Evolutionary conservation across 2,113 vertebrate species (phyloP).

Genomic region (Girardinichthys multiradiatus): DNA sequence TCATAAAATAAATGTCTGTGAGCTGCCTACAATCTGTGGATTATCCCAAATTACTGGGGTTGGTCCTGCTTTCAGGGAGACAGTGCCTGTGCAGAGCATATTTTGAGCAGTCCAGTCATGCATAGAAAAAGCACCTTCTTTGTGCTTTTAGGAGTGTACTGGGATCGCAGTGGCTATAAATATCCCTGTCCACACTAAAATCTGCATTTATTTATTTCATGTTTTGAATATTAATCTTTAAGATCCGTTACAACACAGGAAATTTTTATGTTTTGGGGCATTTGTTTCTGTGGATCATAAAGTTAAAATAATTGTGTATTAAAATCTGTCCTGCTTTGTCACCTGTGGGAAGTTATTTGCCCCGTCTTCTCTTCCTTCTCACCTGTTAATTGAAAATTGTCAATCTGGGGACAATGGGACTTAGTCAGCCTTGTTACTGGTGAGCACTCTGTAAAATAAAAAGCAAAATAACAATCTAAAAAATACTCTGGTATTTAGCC

Average conservation of each 20-base stretch:
- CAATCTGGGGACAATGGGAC: background rate
- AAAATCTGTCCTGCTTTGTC: background rate
- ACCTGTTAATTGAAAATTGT: background rate
- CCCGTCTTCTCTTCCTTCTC: background rate
- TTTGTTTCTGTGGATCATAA: background rate
- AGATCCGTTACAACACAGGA: background rate
- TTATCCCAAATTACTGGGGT: conserved; percentile 61
- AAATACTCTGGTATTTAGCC: too few species aligned
- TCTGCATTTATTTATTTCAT: conserved; percentile 8
- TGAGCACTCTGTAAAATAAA: too few species aligned
- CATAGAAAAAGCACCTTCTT: conserved; percentile 30
- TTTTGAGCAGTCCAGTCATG: conserved; percentile 38
- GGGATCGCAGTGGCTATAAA: conserved; percentile 28
- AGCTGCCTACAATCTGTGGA: conserved; percentile 67
- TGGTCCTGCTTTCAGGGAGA: conserved; percentile 57
- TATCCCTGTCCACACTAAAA: conserved; percentile 30
- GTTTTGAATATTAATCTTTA: background rate
- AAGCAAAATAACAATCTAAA: too few species aligned
- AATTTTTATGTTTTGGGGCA: background rate
- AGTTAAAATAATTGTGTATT: background rate
- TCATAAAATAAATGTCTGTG: conserved; percentile 71
- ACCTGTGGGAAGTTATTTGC: background rate
- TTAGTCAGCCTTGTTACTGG: too few species aligned
- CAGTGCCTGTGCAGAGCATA: conserved; percentile 30
- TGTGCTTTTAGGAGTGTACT: conserved; percentile 30